phyloP scores from a whole-genome alignment of 2,888 invertebrate genomes.

The Brachylomia viminalis region DNA sequence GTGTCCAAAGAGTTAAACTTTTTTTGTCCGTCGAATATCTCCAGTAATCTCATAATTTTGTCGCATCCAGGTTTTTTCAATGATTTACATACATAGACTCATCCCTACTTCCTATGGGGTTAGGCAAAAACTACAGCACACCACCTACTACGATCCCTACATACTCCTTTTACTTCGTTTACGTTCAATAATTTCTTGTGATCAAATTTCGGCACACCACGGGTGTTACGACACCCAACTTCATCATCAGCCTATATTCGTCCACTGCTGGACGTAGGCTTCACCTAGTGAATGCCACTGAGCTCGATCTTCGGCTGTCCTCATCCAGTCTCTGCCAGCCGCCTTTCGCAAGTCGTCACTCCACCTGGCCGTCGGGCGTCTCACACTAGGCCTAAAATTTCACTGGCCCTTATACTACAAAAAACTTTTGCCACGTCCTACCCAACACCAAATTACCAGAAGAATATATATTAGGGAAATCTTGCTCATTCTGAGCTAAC shows the following conservation, averaged over 20 bases:
- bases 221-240: neutral
- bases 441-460: neutral
- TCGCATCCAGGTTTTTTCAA: neutral
- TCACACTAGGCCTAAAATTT: too few relatives aligned
- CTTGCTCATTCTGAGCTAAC: neutral
- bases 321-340: too few relatives aligned
- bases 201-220: neutral
- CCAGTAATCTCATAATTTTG: neutral
- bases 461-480: neutral
- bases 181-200: too few relatives aligned
- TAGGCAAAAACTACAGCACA: too few relatives aligned
- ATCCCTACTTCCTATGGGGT: neutral
- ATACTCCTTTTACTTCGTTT: neutral
- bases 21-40: neutral
- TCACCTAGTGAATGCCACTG: too few relatives aligned
- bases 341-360: too few relatives aligned
- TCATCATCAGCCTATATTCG: too few relatives aligned
- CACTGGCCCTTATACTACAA: neutral
- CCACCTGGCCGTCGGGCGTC: too few relatives aligned
- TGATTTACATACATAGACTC: neutral
- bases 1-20: too few relatives aligned
- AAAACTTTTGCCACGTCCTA: neutral
- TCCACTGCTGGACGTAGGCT: too few relatives aligned
- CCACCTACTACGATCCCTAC: neutral
- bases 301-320: too few relatives aligned